Evolutionary conservation across 2,888 invertebrate species (phyloP).

Genomic region (Chymomyza caudatula): DNA sequence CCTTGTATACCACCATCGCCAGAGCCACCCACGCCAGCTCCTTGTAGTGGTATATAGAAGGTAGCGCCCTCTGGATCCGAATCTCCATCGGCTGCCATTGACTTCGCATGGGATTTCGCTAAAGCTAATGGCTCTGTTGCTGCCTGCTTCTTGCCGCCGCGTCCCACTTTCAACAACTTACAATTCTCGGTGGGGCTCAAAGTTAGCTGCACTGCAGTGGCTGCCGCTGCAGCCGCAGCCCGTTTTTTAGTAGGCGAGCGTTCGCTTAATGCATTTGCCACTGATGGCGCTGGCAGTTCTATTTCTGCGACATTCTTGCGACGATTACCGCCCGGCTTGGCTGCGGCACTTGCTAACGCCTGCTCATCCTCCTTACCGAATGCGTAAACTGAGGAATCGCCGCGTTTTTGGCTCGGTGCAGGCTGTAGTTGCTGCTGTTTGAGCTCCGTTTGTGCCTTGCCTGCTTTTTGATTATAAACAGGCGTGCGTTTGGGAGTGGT

Average conservation of each 20-base stretch:
- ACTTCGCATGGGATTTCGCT: conserved; percentile 30
- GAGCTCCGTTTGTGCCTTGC: conserved; percentile 26
- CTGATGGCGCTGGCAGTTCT: conserved; percentile 17
- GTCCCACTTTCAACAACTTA: conserved; percentile 80
- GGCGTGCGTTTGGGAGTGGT: conserved; percentile 77
- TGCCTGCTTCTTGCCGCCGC: conserved; percentile 45
- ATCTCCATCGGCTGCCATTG: conserved; percentile 68
- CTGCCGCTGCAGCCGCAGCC: conserved; percentile 60
- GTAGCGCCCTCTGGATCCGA: conserved; percentile 81
- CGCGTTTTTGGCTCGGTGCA: conserved; percentile 8
- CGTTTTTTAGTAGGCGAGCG: conserved; percentile 63
- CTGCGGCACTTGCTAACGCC: conserved; percentile 20
- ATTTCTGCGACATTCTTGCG: conserved; percentile 60
- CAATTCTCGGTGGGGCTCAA: conserved; percentile 77
- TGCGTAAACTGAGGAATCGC: conserved; percentile 81
- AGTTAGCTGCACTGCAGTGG: conserved; percentile 75
- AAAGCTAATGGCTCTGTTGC: conserved; percentile 16
- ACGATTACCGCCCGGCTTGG: conserved; percentile 76
- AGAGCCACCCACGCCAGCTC: conserved; percentile 72
- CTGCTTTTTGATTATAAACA: conserved; percentile 79
- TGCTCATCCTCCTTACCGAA: conserved; percentile 84
- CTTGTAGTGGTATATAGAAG: conserved; percentile 83
- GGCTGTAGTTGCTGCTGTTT: conserved; percentile 66
- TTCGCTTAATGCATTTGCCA: conserved; percentile 51
- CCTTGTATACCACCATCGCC: conserved; percentile 80